Percentiles rank a stretch among this genome's conserved stretches.
These are phyloP conservation scores for Sander lucioperca DNA, from an alignment of 2,113 vertebrate species.

Conservation along the genomic window DNA sequence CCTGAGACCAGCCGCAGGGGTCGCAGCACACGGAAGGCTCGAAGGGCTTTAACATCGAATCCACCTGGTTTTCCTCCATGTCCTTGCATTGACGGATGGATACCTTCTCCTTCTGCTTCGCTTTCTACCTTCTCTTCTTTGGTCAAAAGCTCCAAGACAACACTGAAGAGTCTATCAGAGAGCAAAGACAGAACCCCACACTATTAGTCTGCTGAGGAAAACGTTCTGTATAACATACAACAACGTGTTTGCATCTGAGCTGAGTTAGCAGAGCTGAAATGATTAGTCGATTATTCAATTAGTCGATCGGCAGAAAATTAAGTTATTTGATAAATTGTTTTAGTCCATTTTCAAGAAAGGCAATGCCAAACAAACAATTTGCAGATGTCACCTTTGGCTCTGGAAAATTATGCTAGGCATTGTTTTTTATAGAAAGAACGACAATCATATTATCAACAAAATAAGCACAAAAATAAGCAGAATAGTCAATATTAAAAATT, in stretches of 20 bases:
- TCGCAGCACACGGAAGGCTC: conserved; percentile 98
- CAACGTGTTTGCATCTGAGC: not conserved
- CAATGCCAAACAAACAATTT: not conserved
- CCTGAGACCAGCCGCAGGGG: conserved; percentile 99
- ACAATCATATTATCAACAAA: not conserved
- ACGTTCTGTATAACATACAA: not conserved
- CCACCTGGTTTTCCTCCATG: conserved; percentile 94
- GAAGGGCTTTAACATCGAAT: conserved; percentile 99
- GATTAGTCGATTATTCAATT: not conserved
- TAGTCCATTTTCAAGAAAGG: not conserved
- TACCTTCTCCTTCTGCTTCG: conserved; percentile 56
- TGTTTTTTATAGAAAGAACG: not conserved
- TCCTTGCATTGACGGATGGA: conserved; percentile 85
- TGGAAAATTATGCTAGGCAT: not conserved
- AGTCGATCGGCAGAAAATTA: not conserved
- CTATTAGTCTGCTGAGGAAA: not conserved
- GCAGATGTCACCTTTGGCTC: not conserved
- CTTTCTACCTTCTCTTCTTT: conserved; percentile 84
- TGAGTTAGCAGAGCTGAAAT: not conserved
- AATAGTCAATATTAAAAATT: too few species aligned
- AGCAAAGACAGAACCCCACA: conserved; percentile 11
- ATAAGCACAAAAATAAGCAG: not conserved
- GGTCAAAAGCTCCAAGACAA: conserved; percentile 98
- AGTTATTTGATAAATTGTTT: not conserved
- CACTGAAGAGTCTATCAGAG: conserved; percentile 94